Percentiles rank a stretch among this genome's conserved stretches.
These are phyloP conservation scores for Semnopithecus entellus DNA, from an alignment of 2,113 vertebrate genomes.

Conservation along the genomic window DNA sequence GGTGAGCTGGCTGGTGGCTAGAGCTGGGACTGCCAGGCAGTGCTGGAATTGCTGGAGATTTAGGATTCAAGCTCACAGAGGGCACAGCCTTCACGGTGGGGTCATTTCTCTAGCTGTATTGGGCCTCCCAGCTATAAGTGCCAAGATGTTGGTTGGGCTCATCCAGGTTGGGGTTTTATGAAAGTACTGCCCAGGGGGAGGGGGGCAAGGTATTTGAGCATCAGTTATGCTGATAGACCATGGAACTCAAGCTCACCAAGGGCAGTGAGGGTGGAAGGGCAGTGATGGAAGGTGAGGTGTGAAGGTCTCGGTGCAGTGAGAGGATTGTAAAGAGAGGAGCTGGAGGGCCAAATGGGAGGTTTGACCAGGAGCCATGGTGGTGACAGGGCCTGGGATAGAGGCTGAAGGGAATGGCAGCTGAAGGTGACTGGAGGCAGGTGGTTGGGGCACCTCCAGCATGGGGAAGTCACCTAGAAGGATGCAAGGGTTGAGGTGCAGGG, in stretches of 20 bases:
- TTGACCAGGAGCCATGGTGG: neutral
- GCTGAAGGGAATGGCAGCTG: neutral
- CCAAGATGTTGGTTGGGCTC: neutral
- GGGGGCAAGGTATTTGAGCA: neutral
- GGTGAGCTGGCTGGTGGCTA: neutral
- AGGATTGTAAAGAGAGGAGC: neutral
- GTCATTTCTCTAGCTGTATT: neutral
- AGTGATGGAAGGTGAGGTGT: neutral
- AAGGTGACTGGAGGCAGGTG: neutral
- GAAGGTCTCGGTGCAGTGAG: neutral
- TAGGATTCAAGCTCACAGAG: neutral
- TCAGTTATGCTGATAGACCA: accelerated
- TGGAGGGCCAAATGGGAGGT: neutral
- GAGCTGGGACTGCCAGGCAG: too few species aligned
- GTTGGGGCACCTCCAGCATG: neutral
- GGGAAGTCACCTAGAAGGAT: neutral
- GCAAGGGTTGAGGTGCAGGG: neutral
- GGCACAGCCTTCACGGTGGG: neutral
- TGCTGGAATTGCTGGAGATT: too few species aligned
- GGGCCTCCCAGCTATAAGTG: neutral
- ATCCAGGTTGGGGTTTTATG: neutral
- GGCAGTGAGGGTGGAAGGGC: neutral
- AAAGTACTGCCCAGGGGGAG: too few species aligned
- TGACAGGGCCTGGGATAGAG: neutral
- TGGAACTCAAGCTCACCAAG: neutral